Base-by-base conservation (phyloP, 2,797 vertebrate genomes). In the Acrossocheilus fasciatus region DNA sequence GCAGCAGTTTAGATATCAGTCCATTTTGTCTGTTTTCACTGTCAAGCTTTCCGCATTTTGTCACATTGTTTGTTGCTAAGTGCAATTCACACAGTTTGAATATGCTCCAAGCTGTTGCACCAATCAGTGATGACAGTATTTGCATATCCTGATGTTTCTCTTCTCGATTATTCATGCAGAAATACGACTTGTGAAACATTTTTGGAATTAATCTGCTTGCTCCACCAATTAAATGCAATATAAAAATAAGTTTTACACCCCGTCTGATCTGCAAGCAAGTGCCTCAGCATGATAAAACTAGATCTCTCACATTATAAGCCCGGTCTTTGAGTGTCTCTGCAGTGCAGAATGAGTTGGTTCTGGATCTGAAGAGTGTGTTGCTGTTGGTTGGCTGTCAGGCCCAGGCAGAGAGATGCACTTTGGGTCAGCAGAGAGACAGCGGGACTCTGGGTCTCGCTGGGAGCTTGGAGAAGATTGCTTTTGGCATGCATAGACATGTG, bases 401-500 rank as follows among this genome's bases (percentile, higher is more conserved):
- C n/a, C 64, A 62, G 30, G 39, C 84, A 70, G 41, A 79, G 36
- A 47, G 69, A 74, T 64, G 85, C 30, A 66, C 43, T 86, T 43
- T 75, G 41, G 85, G 54, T 81, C 59, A 81, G 54, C 70, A 64
- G 45, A 64, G 74, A 70, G 59, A 69, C 68, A 45, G 66, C 50
- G 20, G 82, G 82, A 30, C 72, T 85, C 47, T 52, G 73, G 62
- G 30, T 77, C 73, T 34, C 72, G 10, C 59, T 26, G 74, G 74
- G 62, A 50, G 73, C 72, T 62, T 39, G 39, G 41, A 76, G 72
- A 76, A 76, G 82, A 84, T 85, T 70, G 57, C 50, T 81, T 74
- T 41, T 86, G 70, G 78, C 85, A 82, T 75, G 78, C 85, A 75
- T 45, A 75, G 74, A 78, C 83, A 39, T 50, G 78, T 36, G 26